Conservation (phyloP, 2,113 vertebrate species). For the Bubo scandiacus region DNA sequence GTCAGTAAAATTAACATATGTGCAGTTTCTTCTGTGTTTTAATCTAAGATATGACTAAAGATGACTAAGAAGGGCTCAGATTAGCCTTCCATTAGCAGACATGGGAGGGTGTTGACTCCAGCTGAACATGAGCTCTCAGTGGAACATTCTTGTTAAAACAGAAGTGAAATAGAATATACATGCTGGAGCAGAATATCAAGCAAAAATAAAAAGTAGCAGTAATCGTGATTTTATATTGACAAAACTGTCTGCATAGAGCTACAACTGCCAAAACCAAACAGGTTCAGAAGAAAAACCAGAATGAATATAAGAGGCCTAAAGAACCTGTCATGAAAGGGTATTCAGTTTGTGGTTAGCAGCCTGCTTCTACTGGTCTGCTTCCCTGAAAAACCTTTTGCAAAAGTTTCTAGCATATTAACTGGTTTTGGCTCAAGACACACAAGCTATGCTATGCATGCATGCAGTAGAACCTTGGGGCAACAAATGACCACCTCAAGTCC, state of each 20-base stretch:
- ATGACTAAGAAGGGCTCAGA: neutral
- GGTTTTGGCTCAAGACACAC: neutral
- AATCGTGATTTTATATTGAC: accelerated
- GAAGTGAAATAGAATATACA: neutral
- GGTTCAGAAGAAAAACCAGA: neutral
- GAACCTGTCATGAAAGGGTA: neutral
- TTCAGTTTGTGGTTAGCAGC: neutral
- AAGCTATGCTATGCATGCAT: neutral
- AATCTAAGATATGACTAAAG: neutral
- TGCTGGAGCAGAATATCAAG: neutral
- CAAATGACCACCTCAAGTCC: neutral
- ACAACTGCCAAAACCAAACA: neutral
- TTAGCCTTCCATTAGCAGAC: neutral
- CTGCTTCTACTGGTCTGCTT: neutral
- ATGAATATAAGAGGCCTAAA: neutral
- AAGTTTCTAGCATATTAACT: neutral
- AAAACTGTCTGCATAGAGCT: neutral
- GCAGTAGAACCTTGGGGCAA: neutral
- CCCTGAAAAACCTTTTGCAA: neutral
- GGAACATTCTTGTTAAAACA: neutral
- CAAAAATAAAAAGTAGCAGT: neutral
- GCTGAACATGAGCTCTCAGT: neutral
- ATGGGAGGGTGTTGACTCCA: neutral
- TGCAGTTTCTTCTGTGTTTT: neutral
- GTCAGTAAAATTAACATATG: neutral